Conservation (phyloP, 2,888 invertebrate genomes). For the Urechis unicinctus region DNA sequence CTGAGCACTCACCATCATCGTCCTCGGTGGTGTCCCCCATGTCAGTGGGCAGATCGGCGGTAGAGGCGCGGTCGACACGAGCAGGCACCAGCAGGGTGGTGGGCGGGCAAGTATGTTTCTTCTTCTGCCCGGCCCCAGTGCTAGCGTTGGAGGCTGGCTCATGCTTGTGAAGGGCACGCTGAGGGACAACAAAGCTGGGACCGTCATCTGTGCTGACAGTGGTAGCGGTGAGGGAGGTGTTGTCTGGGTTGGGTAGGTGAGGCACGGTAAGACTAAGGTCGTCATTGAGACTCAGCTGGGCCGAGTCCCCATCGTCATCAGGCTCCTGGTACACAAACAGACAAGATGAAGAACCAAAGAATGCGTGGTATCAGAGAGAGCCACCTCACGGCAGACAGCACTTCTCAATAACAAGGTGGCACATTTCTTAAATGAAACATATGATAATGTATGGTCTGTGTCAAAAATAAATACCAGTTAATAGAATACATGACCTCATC, state of each 20-base stretch:
- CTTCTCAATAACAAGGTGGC: too few species aligned
- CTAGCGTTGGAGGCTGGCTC: not conserved
- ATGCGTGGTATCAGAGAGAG: not conserved
- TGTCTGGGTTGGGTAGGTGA: not conserved
- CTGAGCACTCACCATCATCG: slow-evolving; percentile 8
- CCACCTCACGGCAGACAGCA: too few species aligned
- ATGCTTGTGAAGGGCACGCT: not conserved
- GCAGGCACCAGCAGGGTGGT: not conserved
- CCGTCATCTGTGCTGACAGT: not conserved
- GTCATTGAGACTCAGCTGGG: not conserved
- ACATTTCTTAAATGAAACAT: too few species aligned
- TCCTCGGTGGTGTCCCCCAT: slow-evolving; percentile 19
- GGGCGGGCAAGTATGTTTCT: not conserved
- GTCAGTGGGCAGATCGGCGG: slow-evolving; percentile 10
- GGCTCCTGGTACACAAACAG: not conserved
- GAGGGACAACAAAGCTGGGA: not conserved
- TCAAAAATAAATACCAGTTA: too few species aligned
- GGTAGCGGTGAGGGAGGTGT: not conserved
- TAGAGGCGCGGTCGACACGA: too few species aligned
- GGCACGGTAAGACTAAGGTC: too few species aligned
- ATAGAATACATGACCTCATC: too few species aligned
- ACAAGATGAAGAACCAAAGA: not conserved
- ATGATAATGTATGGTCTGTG: too few species aligned
- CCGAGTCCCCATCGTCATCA: not conserved
- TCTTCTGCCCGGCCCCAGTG: not conserved